Evolutionary conservation across 2,888 invertebrate species (phyloP), one percentile per base, ranked within the genome.

Genomic region (Caenorhabditis panamensis): DNA sequence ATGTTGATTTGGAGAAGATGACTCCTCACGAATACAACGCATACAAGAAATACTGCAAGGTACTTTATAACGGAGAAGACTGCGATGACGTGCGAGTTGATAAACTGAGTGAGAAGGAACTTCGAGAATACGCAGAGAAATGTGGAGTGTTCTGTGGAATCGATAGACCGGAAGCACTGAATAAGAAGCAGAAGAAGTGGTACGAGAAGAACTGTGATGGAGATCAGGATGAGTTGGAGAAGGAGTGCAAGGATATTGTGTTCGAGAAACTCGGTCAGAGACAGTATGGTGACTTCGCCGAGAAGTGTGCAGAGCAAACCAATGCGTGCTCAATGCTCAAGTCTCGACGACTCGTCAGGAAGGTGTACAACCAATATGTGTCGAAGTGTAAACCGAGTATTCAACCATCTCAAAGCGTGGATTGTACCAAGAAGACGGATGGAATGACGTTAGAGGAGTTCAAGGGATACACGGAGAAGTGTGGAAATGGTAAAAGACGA

Each of bases 121-220:
- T 66, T 26, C 51, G 51, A 22, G 44, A 66, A 51, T 75, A 66
- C 53, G 41, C 59, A 2, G 54, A 61, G 18, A 59, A 53, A 22
- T 75, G 75, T 44, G 72, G 72, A 24, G 28, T 72, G 22, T 72
- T 58, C 64, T 72, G 72, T 56, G 72, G 72, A 72, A 56, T 72
- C 18, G 72, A 72, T 2, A 1, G 31, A 22, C 44, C 63, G 20
- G 58, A 72, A 26, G 44, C 20, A 11, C 28, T 71, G 9, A 24
- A 31, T 1, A 49, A 64, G 49, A 64, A 64, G 26, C 49, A 72
- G 18, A 41, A 37, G 47, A 56, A 31, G 36, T 0, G 47, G 18
- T 72, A 36, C 31, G 72, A 72, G 47, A 47, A 64, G 37, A 72
- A 18, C 26, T 72, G 72, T 54, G 72, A 72, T 31, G 56, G 56